Base-by-base conservation (phyloP, 2,113 vertebrate species). In the Paraplagusia blochii region DNA sequence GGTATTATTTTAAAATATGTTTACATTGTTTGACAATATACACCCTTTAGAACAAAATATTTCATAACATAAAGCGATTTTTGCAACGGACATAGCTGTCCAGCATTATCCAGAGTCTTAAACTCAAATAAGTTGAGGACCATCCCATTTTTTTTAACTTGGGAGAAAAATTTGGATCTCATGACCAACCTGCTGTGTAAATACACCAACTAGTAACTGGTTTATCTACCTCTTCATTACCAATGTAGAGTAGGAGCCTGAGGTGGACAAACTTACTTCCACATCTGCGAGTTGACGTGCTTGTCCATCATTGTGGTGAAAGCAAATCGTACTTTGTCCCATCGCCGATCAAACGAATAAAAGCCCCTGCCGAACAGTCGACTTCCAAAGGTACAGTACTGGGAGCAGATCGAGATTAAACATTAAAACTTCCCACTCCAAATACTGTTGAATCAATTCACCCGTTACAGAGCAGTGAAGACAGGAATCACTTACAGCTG, bases 371-470 rank as follows among this genome's bases (percentile, higher is more conserved):
- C 95, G 76, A 94, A 94, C 82, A 95, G 93, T 81, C 92, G 94
- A 88, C 95, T 98, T 81, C 96, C 95, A 74, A 98, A 98, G 77
- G 94, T 93, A 94, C 96, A 99, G 92, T 93, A 94, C 97, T 99
- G 87, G 43, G 39, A 72, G 58, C 50, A 85, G 36, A 72, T 8
- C 43, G 11, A 9, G n/a, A n/a, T n/a, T n/a, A 42, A 22, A 13
- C 35, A 42, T 42, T 9, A 29, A 35, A 22, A 15, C 7, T 38
- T 19, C 9, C 46, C 12, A 18, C 33, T 50, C 33, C 15, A 40
- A 55, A 11, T 38, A 35, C 10, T 17, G 12, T 49, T 34, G 8
- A 3, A 15, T 16, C 12, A 38, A 35, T 35, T 11, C 12, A 42
- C 10, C 43, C 13, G 42, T 34, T 8, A 35, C 5, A 17, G 36